phyloP scores from a whole-genome alignment of 2,888 invertebrate genomes.

The Hypomecis punctinalis region DNA sequence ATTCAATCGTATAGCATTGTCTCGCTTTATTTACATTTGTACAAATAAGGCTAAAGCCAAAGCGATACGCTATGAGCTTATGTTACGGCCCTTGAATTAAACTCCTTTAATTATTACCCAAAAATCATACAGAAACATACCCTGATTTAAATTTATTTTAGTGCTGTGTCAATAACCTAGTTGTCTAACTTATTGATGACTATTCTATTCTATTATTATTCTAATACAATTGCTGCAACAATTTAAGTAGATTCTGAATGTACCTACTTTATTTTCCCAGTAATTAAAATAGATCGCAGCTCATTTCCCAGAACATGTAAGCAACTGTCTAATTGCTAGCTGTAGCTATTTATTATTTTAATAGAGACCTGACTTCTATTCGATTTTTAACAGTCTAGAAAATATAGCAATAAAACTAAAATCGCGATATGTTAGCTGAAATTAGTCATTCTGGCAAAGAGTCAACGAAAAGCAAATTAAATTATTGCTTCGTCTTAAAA shows the following conservation, averaged over 20 bases:
- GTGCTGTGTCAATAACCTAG: too few relatives aligned
- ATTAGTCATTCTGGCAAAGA: conserved; percentile 81
- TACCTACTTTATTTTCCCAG: background rate
- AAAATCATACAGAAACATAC: too few relatives aligned
- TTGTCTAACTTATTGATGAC: too few relatives aligned
- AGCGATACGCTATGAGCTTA: too few relatives aligned
- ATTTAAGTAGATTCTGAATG: background rate
- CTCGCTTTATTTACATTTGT: too few relatives aligned
- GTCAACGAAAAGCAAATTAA: conserved; percentile 75
- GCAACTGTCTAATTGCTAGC: conserved; percentile 34
- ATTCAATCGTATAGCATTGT: too few relatives aligned
- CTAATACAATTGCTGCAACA: background rate
- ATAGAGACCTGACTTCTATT: conserved; percentile 52
- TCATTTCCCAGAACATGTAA: conserved; percentile 31
- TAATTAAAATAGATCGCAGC: conserved; percentile 37
- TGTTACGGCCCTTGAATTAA: too few relatives aligned
- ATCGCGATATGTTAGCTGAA: conserved; percentile 65
- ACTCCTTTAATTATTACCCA: too few relatives aligned
- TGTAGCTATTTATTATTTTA: conserved; percentile 53
- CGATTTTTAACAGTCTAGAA: conserved; percentile 63
- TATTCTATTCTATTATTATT: background rate
- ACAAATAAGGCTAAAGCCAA: too few relatives aligned
- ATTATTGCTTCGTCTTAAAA: conserved; percentile 67
- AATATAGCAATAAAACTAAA: conserved; percentile 70
- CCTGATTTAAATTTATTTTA: too few relatives aligned